A percentile compares a stretch with the other conserved stretches of the same genome.
These are phyloP conservation scores for Papilio xuthus DNA, from an alignment of 1,140 invertebrate genomes.

Conservation along the genomic window DNA sequence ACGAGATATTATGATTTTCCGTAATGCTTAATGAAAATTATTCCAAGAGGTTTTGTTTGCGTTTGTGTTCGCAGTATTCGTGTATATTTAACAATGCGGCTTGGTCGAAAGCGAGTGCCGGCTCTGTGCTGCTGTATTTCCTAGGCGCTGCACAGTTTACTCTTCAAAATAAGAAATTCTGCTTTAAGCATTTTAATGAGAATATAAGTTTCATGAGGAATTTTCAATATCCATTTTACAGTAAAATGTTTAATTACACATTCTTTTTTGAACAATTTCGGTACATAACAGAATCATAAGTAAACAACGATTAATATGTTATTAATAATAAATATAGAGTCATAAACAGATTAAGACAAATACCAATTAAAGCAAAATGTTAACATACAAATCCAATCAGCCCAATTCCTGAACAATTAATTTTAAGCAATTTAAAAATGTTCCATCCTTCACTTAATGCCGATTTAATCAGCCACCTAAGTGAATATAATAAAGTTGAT, in stretches of 20 bases:
- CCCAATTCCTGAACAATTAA: too few species aligned
- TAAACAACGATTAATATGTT: too few species aligned
- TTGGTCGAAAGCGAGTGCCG: not conserved
- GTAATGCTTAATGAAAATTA: constrained; percentile 17
- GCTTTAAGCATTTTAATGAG: not conserved
- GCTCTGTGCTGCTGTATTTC: not conserved
- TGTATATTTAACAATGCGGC: constrained; percentile 22
- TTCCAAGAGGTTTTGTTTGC: constrained; percentile 1
- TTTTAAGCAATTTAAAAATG: not conserved
- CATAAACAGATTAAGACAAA: too few species aligned
- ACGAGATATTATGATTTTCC: constrained; percentile 24
- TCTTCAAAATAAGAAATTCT: constrained; percentile 2
- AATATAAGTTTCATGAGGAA: constrained; percentile 1
- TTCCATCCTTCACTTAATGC: not conserved
- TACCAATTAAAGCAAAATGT: too few species aligned
- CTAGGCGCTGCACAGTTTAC: not conserved
- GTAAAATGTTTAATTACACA: not conserved
- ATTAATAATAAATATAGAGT: too few species aligned
- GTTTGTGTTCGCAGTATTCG: not conserved
- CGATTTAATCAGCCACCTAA: not conserved
- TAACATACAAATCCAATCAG: too few species aligned
- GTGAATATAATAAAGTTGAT: constrained; percentile 9
- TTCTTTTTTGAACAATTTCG: too few species aligned
- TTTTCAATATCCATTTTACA: not conserved
- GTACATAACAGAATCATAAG: too few species aligned